Base-by-base conservation (phyloP, 2,888 invertebrate genomes). In the Nemurella pictetii region DNA sequence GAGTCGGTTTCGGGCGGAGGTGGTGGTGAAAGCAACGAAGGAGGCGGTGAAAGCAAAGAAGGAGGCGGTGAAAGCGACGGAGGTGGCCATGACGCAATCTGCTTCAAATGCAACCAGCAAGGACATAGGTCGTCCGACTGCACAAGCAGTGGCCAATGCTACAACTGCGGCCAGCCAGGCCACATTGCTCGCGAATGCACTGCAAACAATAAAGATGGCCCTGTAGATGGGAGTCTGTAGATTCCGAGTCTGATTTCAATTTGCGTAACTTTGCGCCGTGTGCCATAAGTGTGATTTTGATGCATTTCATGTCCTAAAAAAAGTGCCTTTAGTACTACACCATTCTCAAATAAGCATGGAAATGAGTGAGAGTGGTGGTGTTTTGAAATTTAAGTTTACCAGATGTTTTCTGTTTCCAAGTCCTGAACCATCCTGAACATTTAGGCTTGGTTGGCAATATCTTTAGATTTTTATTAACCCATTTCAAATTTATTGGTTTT, bases 21-120 rank as follows among this genome's bases (percentile, higher is more conserved):
- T 36, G 36, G 36, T 36, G 7, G 15, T 36, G 36, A 15, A 36
- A 15, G 36, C 36, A 15, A 15, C 36, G 36, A 15, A 7, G 36
- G 36, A 7, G 36, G 36, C 15, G 36, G 36, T 9, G 15, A 15
- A 7, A 9, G 15, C 15, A 15, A 15, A 9, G 36, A 15, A 9
- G 36, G 36, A 9, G 36, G 36, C 36, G 7, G 15, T 36, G 36
- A 15, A 36, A 15, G 36, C 4, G 75, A 26, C 9, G 75, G 75
- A 20, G 73, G 73, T 4, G 28, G 75, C 26, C 29, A 30, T 7
- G 30, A 30, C 78, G 30, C 29, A 12, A n/a, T 7, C 15, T 78
- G 78, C 78, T 78, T 29, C 30, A 78, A 78, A 29, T 78, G 78
- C 78, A 75, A 75, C 75, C 75, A 75, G 28, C 28, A n/a, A 28